Evolutionary conservation across 2,888 invertebrate species (phyloP), one percentile per base, ranked within the genome.

Genomic region (Mycalesis mineus): DNA sequence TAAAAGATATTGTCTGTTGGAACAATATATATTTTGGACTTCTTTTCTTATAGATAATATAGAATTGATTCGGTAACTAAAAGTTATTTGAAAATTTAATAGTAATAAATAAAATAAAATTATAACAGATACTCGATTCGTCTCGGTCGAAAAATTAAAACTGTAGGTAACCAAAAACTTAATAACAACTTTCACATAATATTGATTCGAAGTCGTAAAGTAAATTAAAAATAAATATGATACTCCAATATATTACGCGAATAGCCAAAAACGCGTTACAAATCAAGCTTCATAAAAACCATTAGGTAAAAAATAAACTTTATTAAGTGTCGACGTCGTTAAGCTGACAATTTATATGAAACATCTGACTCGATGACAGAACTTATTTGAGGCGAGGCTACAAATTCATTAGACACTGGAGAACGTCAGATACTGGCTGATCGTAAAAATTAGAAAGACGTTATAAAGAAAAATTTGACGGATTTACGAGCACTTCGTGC

Each of bases 301-400:
- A 56, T 59, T 57, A 22, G 22, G 22, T 22, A 58, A 62, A 57
- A 58, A 61, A 61, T 54, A 59, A 44, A 57, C 79, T 84, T 84
- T 84, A 84, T 84, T 73, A 75, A 72, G 74, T 76, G 78, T 66
- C 68, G 77, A 78, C 75, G 73, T 78, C 82, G 81, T 85, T 84
- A 85, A 80, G 71, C 72, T 61, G 62, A 69, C 74, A 73, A 84
- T 85, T 85, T 86, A 84, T 84, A 75, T 68, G 71, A 74, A 82
- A 75, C 82, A 80, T 75, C 70, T 80, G 83, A 78, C 64, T 66
- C 65, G 80, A 70, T 75, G 87, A 85, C 84, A 79, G 75, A 51
- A 66, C 69, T 80, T 81, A 82, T 82, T 82, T 78, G 73, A 73
- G 74, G 68, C 68, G 70, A 65, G 62, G 70, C 72, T 72, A 80